Evolutionary conservation across 2,113 vertebrate genomes (phyloP).

Genomic region (Rhinichthys klamathensis): DNA sequence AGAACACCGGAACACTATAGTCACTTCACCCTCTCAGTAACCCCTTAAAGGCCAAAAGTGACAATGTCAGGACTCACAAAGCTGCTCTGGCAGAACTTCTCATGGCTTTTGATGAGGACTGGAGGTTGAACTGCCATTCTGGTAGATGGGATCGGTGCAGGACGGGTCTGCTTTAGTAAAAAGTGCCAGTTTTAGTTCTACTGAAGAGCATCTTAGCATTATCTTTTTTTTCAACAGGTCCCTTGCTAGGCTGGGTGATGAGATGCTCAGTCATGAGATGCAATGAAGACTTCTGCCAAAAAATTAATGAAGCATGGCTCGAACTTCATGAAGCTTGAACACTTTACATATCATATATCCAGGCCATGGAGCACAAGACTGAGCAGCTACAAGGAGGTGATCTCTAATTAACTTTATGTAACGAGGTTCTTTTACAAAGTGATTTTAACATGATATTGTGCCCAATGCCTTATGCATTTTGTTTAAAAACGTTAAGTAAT

Average conservation of each 20-base stretch:
- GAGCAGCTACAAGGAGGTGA: not conserved
- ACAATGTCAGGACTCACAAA: constrained; percentile 45
- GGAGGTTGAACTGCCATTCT: not conserved
- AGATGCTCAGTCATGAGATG: constrained; percentile 14
- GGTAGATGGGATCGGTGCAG: not conserved
- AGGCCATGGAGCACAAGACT: not conserved
- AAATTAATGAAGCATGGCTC: not conserved
- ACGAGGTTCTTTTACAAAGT: not conserved
- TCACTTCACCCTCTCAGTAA: constrained; percentile 66
- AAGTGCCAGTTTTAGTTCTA: not conserved
- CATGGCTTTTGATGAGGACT: constrained; percentile 39
- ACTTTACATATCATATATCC: not conserved
- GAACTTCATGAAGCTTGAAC: not conserved
- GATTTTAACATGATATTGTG: constrained; percentile 1
- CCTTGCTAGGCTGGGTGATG: not conserved
- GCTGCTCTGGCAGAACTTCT: constrained; percentile 11
- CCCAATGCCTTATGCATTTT: not conserved
- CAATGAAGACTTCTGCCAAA: constrained; percentile 17
- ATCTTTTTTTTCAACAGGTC: not conserved
- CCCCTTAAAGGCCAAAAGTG: constrained; percentile 50
- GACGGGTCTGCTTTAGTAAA: not conserved
- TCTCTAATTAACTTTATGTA: not conserved
- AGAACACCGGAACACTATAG: constrained; percentile 75
- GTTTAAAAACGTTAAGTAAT: not conserved
- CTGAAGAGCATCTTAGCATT: constrained; percentile 2